These are phyloP conservation scores for Dendrolimus houi DNA, from an alignment of 2,888 invertebrate genomes.

Conservation along the genomic window DNA sequence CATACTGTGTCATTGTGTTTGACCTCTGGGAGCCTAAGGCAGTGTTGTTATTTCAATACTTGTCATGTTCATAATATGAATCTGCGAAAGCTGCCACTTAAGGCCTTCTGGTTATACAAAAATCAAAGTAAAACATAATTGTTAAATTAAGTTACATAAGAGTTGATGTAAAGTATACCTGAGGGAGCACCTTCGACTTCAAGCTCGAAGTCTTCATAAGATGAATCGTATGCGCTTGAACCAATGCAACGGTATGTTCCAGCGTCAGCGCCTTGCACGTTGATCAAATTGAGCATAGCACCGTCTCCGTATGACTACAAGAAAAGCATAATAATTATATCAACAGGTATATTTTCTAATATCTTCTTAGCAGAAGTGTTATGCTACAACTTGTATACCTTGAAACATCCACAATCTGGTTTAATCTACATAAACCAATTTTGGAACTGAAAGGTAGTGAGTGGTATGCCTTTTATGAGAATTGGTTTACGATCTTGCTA, in stretches of 20 bases:
- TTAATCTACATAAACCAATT: too few relatives aligned
- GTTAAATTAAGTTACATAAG: constrained; percentile 1
- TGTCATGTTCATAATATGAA: background rate
- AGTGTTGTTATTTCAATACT: too few relatives aligned
- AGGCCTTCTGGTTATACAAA: background rate
- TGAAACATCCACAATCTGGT: too few relatives aligned
- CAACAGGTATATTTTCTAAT: too few relatives aligned
- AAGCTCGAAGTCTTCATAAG: constrained; percentile 67
- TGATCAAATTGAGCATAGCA: constrained; percentile 77
- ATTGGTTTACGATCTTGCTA: too few relatives aligned
- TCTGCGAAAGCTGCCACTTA: background rate
- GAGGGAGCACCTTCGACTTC: constrained; percentile 28
- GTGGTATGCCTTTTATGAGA: too few relatives aligned
- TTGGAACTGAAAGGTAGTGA: too few relatives aligned
- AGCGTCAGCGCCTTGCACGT: constrained; percentile 83
- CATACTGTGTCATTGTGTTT: too few relatives aligned
- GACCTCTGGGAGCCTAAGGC: too few relatives aligned
- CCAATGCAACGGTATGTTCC: constrained; percentile 82
- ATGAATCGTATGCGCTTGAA: constrained; percentile 58
- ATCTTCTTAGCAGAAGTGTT: too few relatives aligned
- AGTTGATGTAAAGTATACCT: constrained; percentile 27
- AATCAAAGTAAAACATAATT: background rate
- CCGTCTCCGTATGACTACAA: constrained; percentile 70
- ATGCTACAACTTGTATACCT: too few relatives aligned
- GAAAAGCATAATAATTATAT: background rate